phyloP scores from a whole-genome alignment of 2,797 vertebrate genomes.

The Sebastes aleutianus region DNA sequence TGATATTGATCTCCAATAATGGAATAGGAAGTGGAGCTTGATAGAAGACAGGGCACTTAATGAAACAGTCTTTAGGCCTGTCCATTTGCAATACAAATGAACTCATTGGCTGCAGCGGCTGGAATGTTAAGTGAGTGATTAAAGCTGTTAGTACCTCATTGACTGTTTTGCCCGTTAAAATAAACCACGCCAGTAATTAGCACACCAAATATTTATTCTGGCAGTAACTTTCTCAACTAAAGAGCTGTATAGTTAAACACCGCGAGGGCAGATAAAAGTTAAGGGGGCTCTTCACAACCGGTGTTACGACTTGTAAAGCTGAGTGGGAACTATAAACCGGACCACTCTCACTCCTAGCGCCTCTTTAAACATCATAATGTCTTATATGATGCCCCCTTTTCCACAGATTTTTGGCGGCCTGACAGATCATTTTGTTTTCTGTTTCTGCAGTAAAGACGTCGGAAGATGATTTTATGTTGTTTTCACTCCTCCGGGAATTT shows the following conservation, averaged over 20 bases:
- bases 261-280: neutral
- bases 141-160: constrained; percentile 50
- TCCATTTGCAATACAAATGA: constrained; percentile 54
- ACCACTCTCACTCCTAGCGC: neutral
- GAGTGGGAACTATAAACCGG: neutral
- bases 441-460: too few relatives aligned
- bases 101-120: constrained; percentile 2
- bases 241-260: constrained; percentile 9
- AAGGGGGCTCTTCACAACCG: neutral
- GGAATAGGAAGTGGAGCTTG: constrained; percentile 47
- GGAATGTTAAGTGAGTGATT: constrained; percentile 58
- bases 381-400: neutral
- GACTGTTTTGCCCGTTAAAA: constrained; percentile 41
- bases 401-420: neutral
- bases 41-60: constrained; percentile 53
- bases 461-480: too few relatives aligned
- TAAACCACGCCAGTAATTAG: constrained; percentile 33
- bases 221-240: neutral
- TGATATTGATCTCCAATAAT: constrained; percentile 73
- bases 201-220: constrained; percentile 25
- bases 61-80: constrained; percentile 59
- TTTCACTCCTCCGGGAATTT: too few relatives aligned
- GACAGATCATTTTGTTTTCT: accelerated
- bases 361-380: neutral
- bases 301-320: neutral